Base-by-base conservation (phyloP, 2,113 vertebrate genomes). In the Chloroceryle aenea region DNA sequence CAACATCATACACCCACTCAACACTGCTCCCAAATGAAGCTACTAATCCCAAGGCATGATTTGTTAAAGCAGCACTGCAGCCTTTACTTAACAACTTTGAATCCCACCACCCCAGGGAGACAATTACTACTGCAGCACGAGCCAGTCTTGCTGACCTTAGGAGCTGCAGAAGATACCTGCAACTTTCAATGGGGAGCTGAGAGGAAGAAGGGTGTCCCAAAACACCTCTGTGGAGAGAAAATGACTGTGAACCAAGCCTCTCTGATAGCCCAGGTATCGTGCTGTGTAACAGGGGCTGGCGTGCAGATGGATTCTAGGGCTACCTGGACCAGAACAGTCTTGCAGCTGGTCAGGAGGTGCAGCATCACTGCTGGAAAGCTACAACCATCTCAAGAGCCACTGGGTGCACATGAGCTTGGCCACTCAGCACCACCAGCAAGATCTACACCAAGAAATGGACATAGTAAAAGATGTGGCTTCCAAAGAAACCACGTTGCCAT, bases 1-100 rank as follows among this genome's bases (percentile, higher is more conserved):
- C 3, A 5, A 58, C 48, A 62, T 66, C n/a, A 85, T 19, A 66
- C 13, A 62, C 23, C 34, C 38, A 47, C 38, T 67, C 63, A 45
- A 59, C 26, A 19, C 66, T 23, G 85, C 47, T 84, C 91, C 63
- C 85, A 76, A 83, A 87, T 36, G 47, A 82, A 72, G 16, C 40
- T 74, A 80, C 34, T 87, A 93, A 83, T 91, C 67, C 85, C 78
- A 89, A 83, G 17, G 32, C 3, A 2, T 7, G 23, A 85, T 40
- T 80, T 87, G 62, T 47, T 77, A 84, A 62, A 63, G 64, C 42
- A 94, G 76, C 52, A 59, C 43, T 6, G 36, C 9, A 81, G 71
- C 29, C 45, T 87, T 93, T 38, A 63, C n/a, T 68, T 36, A 81
- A 59, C 20, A 83, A 25, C 19, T 40, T 52, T 17, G 32, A 72